Conservation (phyloP, 2,797 vertebrate species). For the Lateolabrax maculatus region DNA sequence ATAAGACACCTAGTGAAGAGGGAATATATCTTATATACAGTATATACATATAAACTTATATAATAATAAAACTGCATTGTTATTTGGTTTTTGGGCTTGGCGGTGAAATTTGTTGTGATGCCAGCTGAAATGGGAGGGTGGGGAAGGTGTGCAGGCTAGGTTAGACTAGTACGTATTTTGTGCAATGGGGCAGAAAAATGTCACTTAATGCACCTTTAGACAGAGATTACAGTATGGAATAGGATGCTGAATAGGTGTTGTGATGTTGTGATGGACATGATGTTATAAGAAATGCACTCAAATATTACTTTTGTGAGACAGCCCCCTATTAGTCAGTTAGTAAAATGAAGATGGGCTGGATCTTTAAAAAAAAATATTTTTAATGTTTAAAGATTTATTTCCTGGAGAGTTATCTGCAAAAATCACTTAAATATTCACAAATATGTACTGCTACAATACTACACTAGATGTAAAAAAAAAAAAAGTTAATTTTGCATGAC, state of each 20-base stretch:
- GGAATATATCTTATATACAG: slow-evolving; percentile 45
- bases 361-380: slow-evolving; percentile 23
- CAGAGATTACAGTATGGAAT: slow-evolving; percentile 49
- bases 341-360: slow-evolving; percentile 48
- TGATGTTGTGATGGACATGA: slow-evolving; percentile 71
- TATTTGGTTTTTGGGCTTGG: slow-evolving; percentile 56
- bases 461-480: slow-evolving; percentile 42
- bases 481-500: slow-evolving; percentile 71
- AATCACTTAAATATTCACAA: slow-evolving; percentile 57
- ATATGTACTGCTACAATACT: slow-evolving; percentile 55
- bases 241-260: slow-evolving; percentile 64
- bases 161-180: slow-evolving; percentile 45
- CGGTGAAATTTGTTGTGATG: slow-evolving; percentile 51
- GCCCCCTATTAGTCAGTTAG: slow-evolving; percentile 59
- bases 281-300: slow-evolving; percentile 53
- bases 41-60: slow-evolving; percentile 49
- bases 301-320: slow-evolving; percentile 37
- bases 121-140: slow-evolving; percentile 18
- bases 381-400: slow-evolving; percentile 34
- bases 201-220: slow-evolving; percentile 55
- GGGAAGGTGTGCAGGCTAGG: slow-evolving; percentile 36
- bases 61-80: slow-evolving; percentile 51
- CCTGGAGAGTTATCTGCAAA: slow-evolving; percentile 34
- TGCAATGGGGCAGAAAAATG: slow-evolving; percentile 34
- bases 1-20: slow-evolving; percentile 28